Evolutionary conservation across 2,797 vertebrate species (phyloP).

Genomic region (Ctenochaetus hawaiiensis): DNA sequence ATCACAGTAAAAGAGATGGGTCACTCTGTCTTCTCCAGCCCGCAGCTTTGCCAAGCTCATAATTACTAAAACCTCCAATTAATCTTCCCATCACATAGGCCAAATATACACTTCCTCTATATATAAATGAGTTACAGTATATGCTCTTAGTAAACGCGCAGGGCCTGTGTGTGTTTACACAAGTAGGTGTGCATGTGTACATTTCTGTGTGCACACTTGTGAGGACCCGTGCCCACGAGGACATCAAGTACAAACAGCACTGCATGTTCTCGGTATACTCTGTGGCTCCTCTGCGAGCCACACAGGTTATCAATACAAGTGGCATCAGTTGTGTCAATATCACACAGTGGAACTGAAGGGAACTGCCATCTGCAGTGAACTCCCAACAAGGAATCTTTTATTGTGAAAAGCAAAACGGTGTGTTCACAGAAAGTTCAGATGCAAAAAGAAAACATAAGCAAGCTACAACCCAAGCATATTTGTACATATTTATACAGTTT

Average conservation of each 20-base stretch:
- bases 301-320: constrained; percentile 37
- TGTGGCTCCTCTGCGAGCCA: constrained; percentile 2
- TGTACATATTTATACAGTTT: background rate
- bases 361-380: background rate
- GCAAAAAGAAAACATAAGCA: background rate
- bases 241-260: constrained; percentile 44
- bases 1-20: constrained; percentile 84
- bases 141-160: constrained; percentile 56
- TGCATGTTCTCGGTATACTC: constrained; percentile 19
- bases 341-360: constrained; percentile 3
- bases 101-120: constrained; percentile 81
- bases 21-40: constrained; percentile 84
- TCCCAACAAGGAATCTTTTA: background rate
- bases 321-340: constrained; percentile 30
- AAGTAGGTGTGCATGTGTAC: constrained; percentile 33
- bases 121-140: constrained; percentile 79
- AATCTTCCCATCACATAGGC: constrained; percentile 86
- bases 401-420: background rate
- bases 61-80: constrained; percentile 87
- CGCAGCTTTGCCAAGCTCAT: constrained; percentile 85
- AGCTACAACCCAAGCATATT: background rate
- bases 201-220: constrained; percentile 23
- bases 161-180: constrained; percentile 42
- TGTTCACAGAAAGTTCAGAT: constrained; percentile 14
- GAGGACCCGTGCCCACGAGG: constrained; percentile 33